phyloP scores from a whole-genome alignment of 2,797 vertebrate species.

The Tapirus indicus region DNA sequence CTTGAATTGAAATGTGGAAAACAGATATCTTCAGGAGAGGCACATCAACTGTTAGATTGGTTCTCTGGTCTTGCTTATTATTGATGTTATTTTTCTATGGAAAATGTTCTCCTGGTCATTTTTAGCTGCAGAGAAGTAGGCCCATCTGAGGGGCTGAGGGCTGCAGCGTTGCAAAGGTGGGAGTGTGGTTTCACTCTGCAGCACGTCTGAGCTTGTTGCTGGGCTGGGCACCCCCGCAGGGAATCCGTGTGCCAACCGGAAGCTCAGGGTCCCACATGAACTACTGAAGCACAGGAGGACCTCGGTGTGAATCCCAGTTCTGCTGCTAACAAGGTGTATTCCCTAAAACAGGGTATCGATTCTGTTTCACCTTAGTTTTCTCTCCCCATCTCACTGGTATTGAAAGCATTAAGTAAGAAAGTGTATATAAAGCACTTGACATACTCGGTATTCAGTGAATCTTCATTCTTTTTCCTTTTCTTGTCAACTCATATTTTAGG shows the following conservation, averaged over 20 bases:
- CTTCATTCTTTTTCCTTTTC: not conserved
- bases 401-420: constrained; percentile 5
- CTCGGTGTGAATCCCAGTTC: not conserved
- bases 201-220: not conserved
- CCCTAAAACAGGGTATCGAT: not conserved
- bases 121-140: not conserved
- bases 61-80: not conserved
- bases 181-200: not conserved
- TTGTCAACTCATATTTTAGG: not conserved
- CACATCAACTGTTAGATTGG: not conserved
- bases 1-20: not conserved
- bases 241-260: not conserved
- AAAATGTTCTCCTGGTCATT: not conserved
- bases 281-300: not conserved
- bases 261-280: not conserved
- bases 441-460: not conserved
- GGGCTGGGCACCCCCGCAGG: too few species aligned
- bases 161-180: too few species aligned
- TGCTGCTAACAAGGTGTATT: not conserved
- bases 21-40: not conserved
- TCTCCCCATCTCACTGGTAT: not conserved
- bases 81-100: not conserved
- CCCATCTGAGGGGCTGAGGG: not conserved
- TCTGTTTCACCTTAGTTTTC: not conserved
- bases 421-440: not conserved